Evolutionary conservation across 2,113 vertebrate genomes (phyloP), one percentile per base, ranked within the genome.

Genomic region (Neolamprologus variostigma): DNA sequence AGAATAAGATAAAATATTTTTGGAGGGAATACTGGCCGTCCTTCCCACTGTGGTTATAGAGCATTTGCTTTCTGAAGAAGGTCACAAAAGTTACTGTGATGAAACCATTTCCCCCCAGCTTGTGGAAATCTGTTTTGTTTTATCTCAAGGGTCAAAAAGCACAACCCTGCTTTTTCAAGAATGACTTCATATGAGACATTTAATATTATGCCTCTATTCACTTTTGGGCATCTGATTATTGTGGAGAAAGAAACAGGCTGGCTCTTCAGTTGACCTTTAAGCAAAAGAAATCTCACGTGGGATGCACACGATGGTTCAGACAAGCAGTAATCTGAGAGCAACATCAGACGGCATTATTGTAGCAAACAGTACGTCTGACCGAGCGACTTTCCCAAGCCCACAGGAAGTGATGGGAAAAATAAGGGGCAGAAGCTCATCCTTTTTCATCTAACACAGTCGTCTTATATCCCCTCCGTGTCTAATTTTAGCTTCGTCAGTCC

Each of bases 1-100:
- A 92, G 78, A 87, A 81, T 35, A 86, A 86, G 90, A 95, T 93
- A 71, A 93, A 94, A 95, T 93, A 82, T 80, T 85, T 93, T 92
- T 84, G 84, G 81, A 85, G 76, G 14, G 71, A 68, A 83, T n/a
- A 21, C 82, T 81, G 80, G 50, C 89, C 55, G 5, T 87, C 78
- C 85, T 92, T 93, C 47, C 89, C 35, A 90, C 88, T 81, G 51
- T 81, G 86, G 53, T 89, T 85, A 31, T 12, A 42, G 23, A 63
- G 66, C 40, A 26, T 51, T 86, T 28, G 23, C 45, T 81, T 92
- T 87, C 87, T 93, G 89, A 93, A 91, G 84, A 93, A 92, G 78
- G 45, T 66, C 76, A 86, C 57, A 88, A 53, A 87, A 61, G 85
- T 83, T 88, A 79, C 66, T 87, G 85, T 88, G 83, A 92, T 88